Evolutionary conservation across 1,140 invertebrate genomes (phyloP), one percentile per base, ranked within the genome.

Genomic region (Euwallacea fornicatus): DNA sequence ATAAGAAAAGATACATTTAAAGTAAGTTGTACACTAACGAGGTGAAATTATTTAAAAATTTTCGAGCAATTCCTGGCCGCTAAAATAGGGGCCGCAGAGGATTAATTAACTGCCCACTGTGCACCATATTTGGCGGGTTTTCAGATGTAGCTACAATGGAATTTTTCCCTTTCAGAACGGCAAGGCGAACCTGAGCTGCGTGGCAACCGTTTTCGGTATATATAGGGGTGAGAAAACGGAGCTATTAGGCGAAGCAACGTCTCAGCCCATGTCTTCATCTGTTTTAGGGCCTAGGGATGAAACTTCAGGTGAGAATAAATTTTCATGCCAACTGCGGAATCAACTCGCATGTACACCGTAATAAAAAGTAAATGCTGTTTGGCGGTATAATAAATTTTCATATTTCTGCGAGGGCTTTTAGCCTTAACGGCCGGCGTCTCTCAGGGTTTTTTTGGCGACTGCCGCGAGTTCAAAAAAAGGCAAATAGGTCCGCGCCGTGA

Each of bases 241-340:
- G 9, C 61, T 73, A 9, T 58, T 80, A 13, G 78, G 79, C 63
- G 77, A 80, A 66, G 78, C 77, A 42, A 73, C 74, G 47, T 75
- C 78, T 9, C 75, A 73, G 66, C 77, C 78, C 3, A 75, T 77
- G 55, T 77, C 78, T 33, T 80, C 78, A 4, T 80, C 78, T 7
- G 78, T 80, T 8, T 55, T 80, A 42, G 77, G 55, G 10, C 55
- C 66, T 59, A 10, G 21, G 10, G 53, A 60, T 21, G 66, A 58
- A 44, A 59, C 42, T 58, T 67, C 66, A 58, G 66, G 66, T 67
- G 53, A 58, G 46, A 11, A 33, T 33, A 2, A 33, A 33, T 33
- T 33, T 33, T 33, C 21, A 33, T 33, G 21, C 21, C 1, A 4
- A 33, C 21, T 33, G 21, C 21, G 21, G 21, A 33, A 33, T 33